Evolutionary conservation across 1,140 invertebrate genomes (phyloP).

Genomic region (Riptortus pedestris): DNA sequence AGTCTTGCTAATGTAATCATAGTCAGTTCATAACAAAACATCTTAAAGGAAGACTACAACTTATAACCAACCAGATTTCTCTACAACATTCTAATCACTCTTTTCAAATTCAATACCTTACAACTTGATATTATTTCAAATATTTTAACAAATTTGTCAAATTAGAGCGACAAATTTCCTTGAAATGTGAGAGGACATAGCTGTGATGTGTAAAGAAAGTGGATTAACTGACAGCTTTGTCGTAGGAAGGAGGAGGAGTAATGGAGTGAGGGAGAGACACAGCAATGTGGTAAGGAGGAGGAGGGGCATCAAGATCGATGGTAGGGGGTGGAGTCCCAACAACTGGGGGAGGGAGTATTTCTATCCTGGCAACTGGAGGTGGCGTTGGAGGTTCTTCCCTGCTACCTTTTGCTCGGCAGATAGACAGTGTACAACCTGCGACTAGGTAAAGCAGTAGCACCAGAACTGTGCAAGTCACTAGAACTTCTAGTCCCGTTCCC

Average conservation of each 20-base stretch:
- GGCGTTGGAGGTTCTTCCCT: neutral
- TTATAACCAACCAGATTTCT: too few relatives aligned
- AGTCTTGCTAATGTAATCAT: too few relatives aligned
- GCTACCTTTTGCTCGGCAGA: constrained; percentile 32
- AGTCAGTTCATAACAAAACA: too few relatives aligned
- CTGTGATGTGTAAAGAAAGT: too few relatives aligned
- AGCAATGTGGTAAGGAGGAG: constrained; percentile 57
- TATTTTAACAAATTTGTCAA: too few relatives aligned
- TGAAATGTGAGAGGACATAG: too few relatives aligned
- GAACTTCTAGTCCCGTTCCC: constrained; percentile 47
- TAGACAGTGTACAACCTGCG: constrained; percentile 44
- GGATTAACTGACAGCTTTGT: constrained; percentile 49
- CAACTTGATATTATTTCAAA: too few relatives aligned
- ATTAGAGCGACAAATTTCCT: too few relatives aligned
- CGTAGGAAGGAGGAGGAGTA: constrained; percentile 53
- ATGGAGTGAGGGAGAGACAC: constrained; percentile 48
- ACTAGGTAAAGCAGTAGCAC: constrained; percentile 44
- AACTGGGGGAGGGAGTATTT: constrained; percentile 2
- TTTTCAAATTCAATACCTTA: too few relatives aligned
- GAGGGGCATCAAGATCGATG: constrained; percentile 36
- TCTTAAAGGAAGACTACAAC: too few relatives aligned
- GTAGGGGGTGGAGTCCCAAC: constrained; percentile 42
- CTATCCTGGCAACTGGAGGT: constrained; percentile 11
- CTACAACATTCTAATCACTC: too few relatives aligned
- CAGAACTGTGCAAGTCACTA: constrained; percentile 52